Base-by-base conservation (phyloP, 2,888 invertebrate genomes). In the Drosophila peninsularis region DNA sequence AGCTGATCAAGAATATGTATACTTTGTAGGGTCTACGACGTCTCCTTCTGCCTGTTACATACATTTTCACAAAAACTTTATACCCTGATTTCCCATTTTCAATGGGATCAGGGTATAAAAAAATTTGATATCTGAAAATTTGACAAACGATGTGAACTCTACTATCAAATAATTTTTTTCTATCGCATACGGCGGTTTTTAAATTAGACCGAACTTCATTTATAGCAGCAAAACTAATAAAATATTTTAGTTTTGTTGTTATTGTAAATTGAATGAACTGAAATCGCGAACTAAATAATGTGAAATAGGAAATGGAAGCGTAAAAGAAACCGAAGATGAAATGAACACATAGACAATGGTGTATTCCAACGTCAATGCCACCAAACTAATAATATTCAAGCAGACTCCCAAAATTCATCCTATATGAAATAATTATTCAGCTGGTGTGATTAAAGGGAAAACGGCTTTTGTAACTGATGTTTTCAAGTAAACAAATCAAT, bases 171-270 rank as follows among this genome's bases (percentile, higher is more conserved):
- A 47, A 52, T 50, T 73, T 42, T 21, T 42, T 34, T 9, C 30
- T 27, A 69, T 49, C 53, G 60, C 80, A 71, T 24, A 62, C 44
- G 77, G 79, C 74, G 37, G 41, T 34, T 50, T 64, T 55, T 7
- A 62, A 79, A 65, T 72, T 62, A 74, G 50, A 58, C 73, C 36
- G 9, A 44, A 52, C 32, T 58, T 36, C 44, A 34, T 24, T 58
- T 49, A 47, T 49, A 11, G 14, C 11, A 9, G 47, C 7, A 42
- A 62, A 66, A 71, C 71, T 53, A 61, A 71, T 74, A 50, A 55
- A 30, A 65, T 64, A 30, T 54, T 54, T 54, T 14, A 27, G 39
- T 32, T 49, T 14, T 21, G 24, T 30, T 30, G 30, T 13, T 36
- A 4, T 5, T 11, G 19, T 19, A 32, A 37, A 53, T 55, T 13